Evolutionary conservation across 2,797 vertebrate species (phyloP).

Genomic region (Periparus ater): DNA sequence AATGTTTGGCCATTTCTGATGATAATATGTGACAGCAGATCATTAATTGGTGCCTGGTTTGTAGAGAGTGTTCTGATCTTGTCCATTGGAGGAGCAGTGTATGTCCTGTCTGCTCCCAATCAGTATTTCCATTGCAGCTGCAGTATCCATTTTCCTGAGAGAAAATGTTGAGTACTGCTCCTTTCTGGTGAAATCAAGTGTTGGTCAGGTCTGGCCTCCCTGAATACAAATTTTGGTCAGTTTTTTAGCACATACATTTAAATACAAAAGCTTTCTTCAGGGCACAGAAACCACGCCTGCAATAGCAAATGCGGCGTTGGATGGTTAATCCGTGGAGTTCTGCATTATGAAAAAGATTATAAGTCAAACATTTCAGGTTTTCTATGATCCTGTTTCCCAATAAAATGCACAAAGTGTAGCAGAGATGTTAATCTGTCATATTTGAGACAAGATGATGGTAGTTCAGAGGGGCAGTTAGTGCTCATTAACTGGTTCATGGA

Average conservation of each 20-base stretch:
- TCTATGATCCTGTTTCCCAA: neutral
- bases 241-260: neutral
- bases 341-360: accelerated
- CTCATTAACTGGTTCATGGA: accelerated
- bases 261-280: neutral
- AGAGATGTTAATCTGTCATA: neutral
- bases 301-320: neutral
- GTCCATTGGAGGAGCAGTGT: accelerated
- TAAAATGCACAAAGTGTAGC: neutral
- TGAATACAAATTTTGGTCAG: neutral
- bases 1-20: neutral
- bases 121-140: neutral
- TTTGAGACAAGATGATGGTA: neutral
- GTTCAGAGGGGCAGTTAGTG: neutral
- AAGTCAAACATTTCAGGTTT: neutral
- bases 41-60: neutral
- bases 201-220: neutral
- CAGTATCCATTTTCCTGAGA: neutral
- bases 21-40: neutral
- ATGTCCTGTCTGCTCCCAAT: neutral
- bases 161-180: neutral
- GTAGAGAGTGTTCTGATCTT: neutral
- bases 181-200: neutral
- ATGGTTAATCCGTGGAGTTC: neutral
- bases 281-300: neutral